phyloP scores from a whole-genome alignment of 1,140 invertebrate genomes.

The Lordiphosa mommai region DNA sequence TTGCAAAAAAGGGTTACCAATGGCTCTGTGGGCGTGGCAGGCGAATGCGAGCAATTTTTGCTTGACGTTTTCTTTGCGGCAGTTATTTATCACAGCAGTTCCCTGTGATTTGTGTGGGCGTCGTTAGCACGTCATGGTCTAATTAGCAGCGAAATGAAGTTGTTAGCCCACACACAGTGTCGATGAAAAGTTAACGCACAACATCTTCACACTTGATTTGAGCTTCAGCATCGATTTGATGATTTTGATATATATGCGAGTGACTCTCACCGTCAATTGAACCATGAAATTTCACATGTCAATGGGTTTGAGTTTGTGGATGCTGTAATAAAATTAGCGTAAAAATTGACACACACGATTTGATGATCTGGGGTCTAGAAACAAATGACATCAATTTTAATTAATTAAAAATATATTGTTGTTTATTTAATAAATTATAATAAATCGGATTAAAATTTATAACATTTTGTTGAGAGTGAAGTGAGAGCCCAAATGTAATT shows the following conservation, averaged over 20 bases:
- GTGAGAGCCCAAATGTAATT: no score
- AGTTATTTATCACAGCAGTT: slow-evolving; percentile 63
- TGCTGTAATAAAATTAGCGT: slow-evolving; percentile 42
- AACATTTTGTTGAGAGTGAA: no score
- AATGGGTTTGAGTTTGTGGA: slow-evolving; percentile 51
- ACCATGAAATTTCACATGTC: slow-evolving; percentile 70
- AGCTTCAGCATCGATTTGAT: not conserved
- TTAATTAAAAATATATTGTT: no score
- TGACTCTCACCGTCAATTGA: slow-evolving; percentile 34
- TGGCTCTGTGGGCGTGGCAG: slow-evolving; percentile 11
- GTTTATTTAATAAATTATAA: no score
- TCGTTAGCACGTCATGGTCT: slow-evolving; percentile 53
- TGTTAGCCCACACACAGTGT: slow-evolving; percentile 30
- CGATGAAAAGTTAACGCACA: slow-evolving; percentile 52
- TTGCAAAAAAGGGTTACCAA: slow-evolving; percentile 40
- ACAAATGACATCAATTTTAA: no score
- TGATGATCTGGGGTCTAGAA: no score
- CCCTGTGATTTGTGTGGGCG: slow-evolving; percentile 53
- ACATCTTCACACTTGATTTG: slow-evolving; percentile 60
- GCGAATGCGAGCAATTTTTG: slow-evolving; percentile 17
- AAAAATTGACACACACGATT: slow-evolving; percentile 16
- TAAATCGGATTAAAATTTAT: no score
- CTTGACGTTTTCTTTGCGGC: slow-evolving; percentile 45
- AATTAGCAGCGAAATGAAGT: slow-evolving; percentile 59
- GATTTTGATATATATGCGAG: not conserved